phyloP scores from a whole-genome alignment of 2,113 vertebrate species.

The Tragelaphus imberbis region DNA sequence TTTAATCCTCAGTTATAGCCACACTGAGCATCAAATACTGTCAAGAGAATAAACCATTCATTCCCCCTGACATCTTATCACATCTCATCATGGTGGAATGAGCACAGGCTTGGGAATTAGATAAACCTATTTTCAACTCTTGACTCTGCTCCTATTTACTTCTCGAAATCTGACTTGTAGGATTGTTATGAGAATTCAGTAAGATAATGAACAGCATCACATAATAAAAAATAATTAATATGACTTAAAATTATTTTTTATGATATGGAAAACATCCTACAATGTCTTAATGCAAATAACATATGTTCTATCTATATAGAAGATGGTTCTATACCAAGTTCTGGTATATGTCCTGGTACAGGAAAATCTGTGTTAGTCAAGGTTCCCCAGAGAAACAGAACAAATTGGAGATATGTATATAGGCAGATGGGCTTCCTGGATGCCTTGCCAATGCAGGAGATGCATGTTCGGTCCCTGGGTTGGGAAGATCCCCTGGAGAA shows the following conservation, averaged over 20 bases:
- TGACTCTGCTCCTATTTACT: neutral
- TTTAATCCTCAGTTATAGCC: neutral
- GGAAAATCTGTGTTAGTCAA: neutral
- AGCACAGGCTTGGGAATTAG: neutral
- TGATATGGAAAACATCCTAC: neutral
- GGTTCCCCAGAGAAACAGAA: neutral
- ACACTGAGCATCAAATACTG: neutral
- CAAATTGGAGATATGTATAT: neutral
- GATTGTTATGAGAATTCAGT: neutral
- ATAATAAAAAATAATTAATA: neutral
- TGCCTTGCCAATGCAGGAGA: neutral
- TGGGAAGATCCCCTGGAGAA: neutral
- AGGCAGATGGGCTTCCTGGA: neutral
- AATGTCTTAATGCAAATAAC: neutral
- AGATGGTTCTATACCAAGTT: neutral
- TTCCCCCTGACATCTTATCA: neutral
- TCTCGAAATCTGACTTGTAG: neutral
- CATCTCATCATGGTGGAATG: neutral
- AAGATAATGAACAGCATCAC: neutral
- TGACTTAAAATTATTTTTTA: neutral
- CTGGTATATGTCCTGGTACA: neutral
- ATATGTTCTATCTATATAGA: neutral
- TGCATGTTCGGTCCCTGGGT: neutral
- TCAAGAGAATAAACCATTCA: neutral
- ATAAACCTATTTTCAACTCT: neutral